phyloP scores from a whole-genome alignment of 2,113 vertebrate genomes.

The Lates calcarifer region DNA sequence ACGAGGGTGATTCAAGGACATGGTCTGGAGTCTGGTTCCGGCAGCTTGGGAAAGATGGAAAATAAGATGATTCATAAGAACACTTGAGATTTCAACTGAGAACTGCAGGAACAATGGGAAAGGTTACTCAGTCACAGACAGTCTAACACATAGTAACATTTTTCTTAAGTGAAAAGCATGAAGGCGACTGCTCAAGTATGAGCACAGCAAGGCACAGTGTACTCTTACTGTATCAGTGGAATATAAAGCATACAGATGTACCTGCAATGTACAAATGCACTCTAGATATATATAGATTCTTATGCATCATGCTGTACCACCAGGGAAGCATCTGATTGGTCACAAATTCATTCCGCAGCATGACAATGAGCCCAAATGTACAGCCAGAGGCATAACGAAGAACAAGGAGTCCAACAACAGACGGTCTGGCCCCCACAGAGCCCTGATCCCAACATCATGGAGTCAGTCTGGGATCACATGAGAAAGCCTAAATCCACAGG shows the following conservation, averaged over 20 bases:
- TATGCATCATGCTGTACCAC: not conserved
- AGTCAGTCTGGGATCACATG: not conserved
- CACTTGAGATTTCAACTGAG: constrained; percentile 23
- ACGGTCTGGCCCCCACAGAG: not conserved
- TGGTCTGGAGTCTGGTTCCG: constrained; percentile 10
- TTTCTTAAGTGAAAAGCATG: not conserved
- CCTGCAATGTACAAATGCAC: not conserved
- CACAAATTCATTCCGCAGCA: not conserved
- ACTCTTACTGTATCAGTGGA: not conserved
- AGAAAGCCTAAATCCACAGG: not conserved
- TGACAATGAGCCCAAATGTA: no score
- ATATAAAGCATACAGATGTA: not conserved
- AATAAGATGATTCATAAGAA: constrained; percentile 26
- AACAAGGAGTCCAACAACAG: not conserved
- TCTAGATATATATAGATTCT: not conserved
- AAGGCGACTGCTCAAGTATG: no score
- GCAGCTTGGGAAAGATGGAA: constrained; percentile 17
- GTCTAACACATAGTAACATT: not conserved
- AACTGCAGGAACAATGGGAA: not conserved
- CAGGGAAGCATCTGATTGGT: not conserved
- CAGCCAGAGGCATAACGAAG: not conserved
- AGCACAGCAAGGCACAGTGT: no score
- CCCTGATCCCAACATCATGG: not conserved
- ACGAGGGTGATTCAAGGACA: constrained; percentile 12
- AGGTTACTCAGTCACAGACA: constrained; percentile 1